Evolutionary conservation across 2,797 vertebrate species (phyloP).

Genomic region (Artibeus jamaicensis): DNA sequence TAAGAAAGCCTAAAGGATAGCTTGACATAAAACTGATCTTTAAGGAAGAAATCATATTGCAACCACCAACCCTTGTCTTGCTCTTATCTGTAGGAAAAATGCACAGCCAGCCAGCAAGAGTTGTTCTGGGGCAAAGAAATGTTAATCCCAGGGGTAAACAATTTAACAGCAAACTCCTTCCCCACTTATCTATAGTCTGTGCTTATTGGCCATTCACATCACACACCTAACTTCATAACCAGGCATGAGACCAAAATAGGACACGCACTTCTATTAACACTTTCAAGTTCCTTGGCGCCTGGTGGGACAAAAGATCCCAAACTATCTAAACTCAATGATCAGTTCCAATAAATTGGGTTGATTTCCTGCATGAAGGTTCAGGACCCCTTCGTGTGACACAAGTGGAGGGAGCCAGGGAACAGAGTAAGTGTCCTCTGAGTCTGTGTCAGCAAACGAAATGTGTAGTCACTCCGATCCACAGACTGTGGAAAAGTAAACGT

Average conservation of each 20-base stretch:
- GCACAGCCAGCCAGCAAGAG: background rate
- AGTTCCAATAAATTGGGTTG: background rate
- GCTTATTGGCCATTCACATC: background rate
- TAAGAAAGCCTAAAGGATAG: background rate
- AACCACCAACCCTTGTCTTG: background rate
- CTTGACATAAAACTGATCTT: background rate
- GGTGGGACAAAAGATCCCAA: background rate
- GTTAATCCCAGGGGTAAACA: conserved; percentile 10
- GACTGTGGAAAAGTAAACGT: background rate
- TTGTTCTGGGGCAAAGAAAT: background rate
- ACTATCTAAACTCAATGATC: background rate
- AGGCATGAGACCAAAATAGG: background rate
- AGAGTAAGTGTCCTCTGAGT: background rate
- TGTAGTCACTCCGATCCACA: background rate
- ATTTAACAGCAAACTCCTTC: background rate
- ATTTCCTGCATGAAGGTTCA: background rate
- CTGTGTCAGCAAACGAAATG: background rate
- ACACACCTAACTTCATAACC: background rate
- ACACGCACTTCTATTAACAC: background rate
- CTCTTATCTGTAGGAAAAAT: background rate
- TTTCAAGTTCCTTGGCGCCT: background rate
- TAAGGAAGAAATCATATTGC: background rate
- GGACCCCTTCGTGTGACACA: background rate
- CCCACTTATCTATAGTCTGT: background rate
- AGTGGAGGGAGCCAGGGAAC: too few relatives aligned